Evolutionary conservation across 2,113 vertebrate genomes (phyloP).

Genomic region (Formicarius rufipectus): DNA sequence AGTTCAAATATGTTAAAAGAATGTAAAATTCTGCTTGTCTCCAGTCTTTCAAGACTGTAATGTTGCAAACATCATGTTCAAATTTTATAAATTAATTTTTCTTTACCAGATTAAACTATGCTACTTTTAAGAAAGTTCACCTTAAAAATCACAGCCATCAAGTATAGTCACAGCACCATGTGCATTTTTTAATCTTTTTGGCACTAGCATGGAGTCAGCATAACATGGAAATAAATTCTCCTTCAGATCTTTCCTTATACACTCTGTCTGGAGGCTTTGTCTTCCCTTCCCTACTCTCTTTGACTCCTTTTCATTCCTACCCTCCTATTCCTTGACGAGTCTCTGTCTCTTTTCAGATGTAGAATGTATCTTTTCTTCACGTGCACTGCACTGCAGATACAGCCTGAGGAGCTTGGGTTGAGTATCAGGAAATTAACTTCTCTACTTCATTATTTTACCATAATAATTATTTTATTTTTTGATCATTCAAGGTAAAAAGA

Average conservation of each 20-base stretch:
- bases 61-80: neutral
- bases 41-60: neutral
- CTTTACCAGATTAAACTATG: neutral
- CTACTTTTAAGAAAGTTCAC: neutral
- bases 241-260: neutral
- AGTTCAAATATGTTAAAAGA: neutral
- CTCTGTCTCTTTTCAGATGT: neutral
- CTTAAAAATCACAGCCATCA: neutral
- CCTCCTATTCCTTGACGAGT: accelerated
- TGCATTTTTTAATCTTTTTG: neutral
- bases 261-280: accelerated
- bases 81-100: neutral
- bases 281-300: neutral
- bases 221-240: neutral
- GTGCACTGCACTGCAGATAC: neutral
- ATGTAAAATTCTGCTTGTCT: neutral
- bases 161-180: neutral
- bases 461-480: neutral
- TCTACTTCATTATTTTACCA: neutral
- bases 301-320: neutral
- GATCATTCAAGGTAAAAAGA: neutral
- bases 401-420: neutral
- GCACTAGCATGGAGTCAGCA: neutral
- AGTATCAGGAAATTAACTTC: neutral
- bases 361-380: neutral